Evolutionary conservation across 2,797 vertebrate species (phyloP).

Genomic region (Tokudaia muenninki): DNA sequence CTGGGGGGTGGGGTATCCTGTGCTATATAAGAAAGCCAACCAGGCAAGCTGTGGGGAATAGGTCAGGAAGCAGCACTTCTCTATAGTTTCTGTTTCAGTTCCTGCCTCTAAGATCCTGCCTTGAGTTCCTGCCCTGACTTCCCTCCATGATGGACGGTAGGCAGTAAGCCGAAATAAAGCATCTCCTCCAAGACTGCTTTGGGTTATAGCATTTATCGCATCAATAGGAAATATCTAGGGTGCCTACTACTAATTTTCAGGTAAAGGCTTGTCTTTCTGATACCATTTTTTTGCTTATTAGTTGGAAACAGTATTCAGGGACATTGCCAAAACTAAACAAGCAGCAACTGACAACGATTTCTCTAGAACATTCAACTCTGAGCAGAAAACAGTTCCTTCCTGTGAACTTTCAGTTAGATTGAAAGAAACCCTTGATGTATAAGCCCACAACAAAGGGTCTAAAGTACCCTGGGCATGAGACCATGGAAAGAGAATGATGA

Average conservation of each 20-base stretch:
- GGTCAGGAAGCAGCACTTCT: neutral
- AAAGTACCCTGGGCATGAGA: neutral
- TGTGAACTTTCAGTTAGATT: neutral
- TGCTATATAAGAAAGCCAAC: neutral
- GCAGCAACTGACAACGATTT: conserved; percentile 60
- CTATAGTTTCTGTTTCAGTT: neutral
- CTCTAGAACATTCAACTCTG: neutral
- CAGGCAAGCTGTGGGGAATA: too few relatives aligned
- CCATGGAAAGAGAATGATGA: neutral
- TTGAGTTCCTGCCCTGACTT: neutral
- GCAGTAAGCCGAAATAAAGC: neutral
- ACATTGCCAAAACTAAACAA: neutral
- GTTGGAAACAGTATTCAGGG: neutral
- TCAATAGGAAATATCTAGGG: neutral
- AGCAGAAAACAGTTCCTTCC: conserved; percentile 8
- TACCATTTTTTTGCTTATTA: conserved; percentile 2
- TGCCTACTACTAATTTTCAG: neutral
- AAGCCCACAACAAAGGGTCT: neutral
- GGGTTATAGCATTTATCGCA: neutral
- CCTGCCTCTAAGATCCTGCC: neutral
- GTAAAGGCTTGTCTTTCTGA: neutral
- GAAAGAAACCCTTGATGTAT: neutral
- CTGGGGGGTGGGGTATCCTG: neutral
- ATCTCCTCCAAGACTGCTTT: neutral
- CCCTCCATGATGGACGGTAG: neutral